phyloP scores from a whole-genome alignment of 2,797 vertebrate species.

The Megaceryle alcyon region DNA sequence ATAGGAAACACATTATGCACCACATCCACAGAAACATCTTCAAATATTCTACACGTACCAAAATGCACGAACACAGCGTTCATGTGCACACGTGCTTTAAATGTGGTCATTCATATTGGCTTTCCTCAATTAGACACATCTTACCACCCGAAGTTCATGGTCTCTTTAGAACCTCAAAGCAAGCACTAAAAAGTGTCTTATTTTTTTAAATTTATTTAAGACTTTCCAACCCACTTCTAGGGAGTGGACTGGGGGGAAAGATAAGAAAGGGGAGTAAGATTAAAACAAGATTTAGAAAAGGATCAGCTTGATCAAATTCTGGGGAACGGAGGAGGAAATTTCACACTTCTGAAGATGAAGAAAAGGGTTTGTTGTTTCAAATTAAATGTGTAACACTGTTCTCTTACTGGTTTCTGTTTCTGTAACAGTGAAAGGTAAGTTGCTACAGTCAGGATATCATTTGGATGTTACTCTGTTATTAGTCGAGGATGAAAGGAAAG shows the following conservation, averaged over 20 bases:
- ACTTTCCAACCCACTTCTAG: not conserved
- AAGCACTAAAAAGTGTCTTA: not conserved
- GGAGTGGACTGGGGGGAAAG: not conserved
- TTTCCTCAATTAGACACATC: not conserved
- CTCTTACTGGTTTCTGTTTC: not conserved
- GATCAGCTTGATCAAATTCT: not conserved
- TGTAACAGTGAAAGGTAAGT: not conserved
- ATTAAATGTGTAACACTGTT: not conserved
- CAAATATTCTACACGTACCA: not conserved
- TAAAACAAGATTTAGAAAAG: not conserved
- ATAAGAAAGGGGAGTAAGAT: not conserved
- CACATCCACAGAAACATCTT: not conserved
- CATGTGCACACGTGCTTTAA: not conserved
- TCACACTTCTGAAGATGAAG: not conserved
- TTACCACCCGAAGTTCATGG: not conserved
- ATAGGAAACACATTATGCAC: not conserved
- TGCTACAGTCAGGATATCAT: not conserved
- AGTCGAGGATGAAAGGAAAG: not conserved
- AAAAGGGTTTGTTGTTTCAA: not conserved
- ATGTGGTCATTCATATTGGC: not conserved
- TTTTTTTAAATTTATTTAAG: not conserved
- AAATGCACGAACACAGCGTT: not conserved
- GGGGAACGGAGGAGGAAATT: not conserved
- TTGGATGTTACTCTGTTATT: conserved; percentile 13
- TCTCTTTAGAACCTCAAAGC: not conserved